Evolutionary conservation across 2,797 vertebrate genomes (phyloP), one percentile per base, ranked within the genome.

Genomic region (Danio choprae): DNA sequence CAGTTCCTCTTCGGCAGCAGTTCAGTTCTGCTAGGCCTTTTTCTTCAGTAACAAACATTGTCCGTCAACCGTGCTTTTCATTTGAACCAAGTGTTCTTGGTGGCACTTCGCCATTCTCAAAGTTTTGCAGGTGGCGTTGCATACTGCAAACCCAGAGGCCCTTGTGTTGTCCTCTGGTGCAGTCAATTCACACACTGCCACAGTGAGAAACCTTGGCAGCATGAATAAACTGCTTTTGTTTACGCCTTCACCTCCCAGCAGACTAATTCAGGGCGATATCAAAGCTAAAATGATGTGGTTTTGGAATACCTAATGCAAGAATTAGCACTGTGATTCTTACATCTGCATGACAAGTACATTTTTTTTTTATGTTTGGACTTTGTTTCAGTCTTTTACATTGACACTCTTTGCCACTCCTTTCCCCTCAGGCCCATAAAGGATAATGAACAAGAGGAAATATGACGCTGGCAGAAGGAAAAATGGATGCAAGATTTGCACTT

Each of bases 391-490:
- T 51, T 41, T 43, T 59, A 51, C 36, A 48, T 8, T 69, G 36
- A 72, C 55, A 63, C 15, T 79, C 4, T 83, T 29, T 84, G 63
- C 20, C 86, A 60, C 86, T 69, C 88, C 63, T 89, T 74, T 85
- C 50, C 43, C 81, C n/a, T 65, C 88, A 89, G 87, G 44, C 50
- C 77, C 75, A 40, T 70, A 85, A 84, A 87, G 38, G 74, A 71
- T 53, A 70, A 81, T 60, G 13, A 62, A 72, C 53, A 16, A 67
- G 82, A 67, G 51, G 71, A 68, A 75, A 76, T 59, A 46, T 83
- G 79, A 74, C 67, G 55, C 36, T 83, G 46, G 55, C 68, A 41
- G 41, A 77, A 59, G 22, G 43, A 75, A 36, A 72, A 20, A 71
- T 38, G 67, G 50, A 38, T 18, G 1, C 55, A 73, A 13, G 43